These are phyloP conservation scores for Mechanitis messenoides DNA, from an alignment of 2,888 invertebrate genomes.

Conservation along the genomic window DNA sequence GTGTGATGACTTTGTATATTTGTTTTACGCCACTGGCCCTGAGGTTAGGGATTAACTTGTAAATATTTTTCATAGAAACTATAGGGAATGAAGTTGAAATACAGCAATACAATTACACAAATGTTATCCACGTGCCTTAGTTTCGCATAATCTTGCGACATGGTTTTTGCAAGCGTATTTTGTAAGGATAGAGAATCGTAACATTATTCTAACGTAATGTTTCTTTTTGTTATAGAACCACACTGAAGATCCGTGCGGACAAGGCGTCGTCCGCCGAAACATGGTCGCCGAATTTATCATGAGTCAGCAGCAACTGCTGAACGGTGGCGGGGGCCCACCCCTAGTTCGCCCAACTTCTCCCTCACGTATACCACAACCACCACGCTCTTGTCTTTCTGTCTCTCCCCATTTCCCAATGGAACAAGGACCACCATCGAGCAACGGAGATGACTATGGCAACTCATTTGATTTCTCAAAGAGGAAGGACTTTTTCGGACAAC, in stretches of 20 bases:
- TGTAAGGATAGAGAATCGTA: constrained; percentile 50
- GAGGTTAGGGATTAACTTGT: constrained; percentile 59
- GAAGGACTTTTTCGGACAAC: constrained; percentile 90
- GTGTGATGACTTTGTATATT: constrained; percentile 45
- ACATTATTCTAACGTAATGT: constrained; percentile 47
- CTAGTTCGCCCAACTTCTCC: constrained; percentile 59
- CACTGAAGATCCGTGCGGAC: constrained; percentile 70
- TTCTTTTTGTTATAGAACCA: constrained; percentile 68
- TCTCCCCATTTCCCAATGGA: constrained; percentile 73
- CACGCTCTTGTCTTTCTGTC: constrained; percentile 59
- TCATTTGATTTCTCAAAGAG: constrained; percentile 80
- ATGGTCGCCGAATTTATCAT: constrained; percentile 92
- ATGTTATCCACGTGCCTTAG: constrained; percentile 58
- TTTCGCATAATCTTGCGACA: constrained; percentile 64
- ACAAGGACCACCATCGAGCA: constrained; percentile 48
- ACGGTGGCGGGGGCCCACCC: constrained; percentile 53
- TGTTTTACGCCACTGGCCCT: constrained; percentile 44
- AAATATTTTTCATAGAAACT: constrained; percentile 50
- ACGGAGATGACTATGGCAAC: constrained; percentile 63
- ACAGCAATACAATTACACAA: constrained; percentile 63
- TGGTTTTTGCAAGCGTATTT: constrained; percentile 60
- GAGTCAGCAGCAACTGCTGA: constrained; percentile 79
- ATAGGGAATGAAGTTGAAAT: constrained; percentile 58
- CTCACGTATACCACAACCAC: constrained; percentile 56
- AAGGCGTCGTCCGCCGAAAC: constrained; percentile 79